Evolutionary conservation across 2,888 invertebrate species (phyloP).

Genomic region (Parnassius smintheus): DNA sequence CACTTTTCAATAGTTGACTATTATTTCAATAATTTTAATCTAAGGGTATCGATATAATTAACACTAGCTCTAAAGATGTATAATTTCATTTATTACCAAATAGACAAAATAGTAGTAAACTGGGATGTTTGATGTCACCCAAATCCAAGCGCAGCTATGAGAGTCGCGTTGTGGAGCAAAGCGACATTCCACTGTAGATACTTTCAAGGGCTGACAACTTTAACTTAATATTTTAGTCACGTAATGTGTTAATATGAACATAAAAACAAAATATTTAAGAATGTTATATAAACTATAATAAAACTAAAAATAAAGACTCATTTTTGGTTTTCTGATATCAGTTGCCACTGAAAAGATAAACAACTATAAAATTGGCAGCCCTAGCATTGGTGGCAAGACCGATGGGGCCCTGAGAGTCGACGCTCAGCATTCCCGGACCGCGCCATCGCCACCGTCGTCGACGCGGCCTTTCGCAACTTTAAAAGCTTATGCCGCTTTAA

Average conservation of each 20-base stretch:
- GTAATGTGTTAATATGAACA: neutral
- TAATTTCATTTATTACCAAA: too few relatives aligned
- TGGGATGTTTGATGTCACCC: slow-evolving; percentile 25
- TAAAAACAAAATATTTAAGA: neutral
- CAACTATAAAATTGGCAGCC: slow-evolving; percentile 3
- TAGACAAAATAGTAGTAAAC: neutral
- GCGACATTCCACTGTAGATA: slow-evolving; percentile 21
- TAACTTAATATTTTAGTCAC: neutral
- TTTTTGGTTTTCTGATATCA: too few relatives aligned
- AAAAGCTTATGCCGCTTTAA: slow-evolving; percentile 7
- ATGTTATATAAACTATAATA: too few relatives aligned
- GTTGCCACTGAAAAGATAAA: too few relatives aligned
- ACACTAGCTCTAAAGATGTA: too few relatives aligned
- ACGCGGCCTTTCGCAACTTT: slow-evolving; percentile 22
- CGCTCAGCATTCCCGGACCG: slow-evolving; percentile 33
- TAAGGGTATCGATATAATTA: too few relatives aligned
- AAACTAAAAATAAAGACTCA: too few relatives aligned
- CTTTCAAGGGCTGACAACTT: slow-evolving; percentile 15
- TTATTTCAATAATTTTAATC: too few relatives aligned
- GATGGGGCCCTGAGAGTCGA: slow-evolving; percentile 28
- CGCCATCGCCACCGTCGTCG: slow-evolving; percentile 11
- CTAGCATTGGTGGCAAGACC: slow-evolving; percentile 30
- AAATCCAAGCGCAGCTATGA: slow-evolving; percentile 20
- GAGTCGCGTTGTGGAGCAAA: slow-evolving; percentile 22
- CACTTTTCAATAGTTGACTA: too few relatives aligned